phyloP scores from a whole-genome alignment of 2,113 vertebrate species.

The Synchiropus splendidus region DNA sequence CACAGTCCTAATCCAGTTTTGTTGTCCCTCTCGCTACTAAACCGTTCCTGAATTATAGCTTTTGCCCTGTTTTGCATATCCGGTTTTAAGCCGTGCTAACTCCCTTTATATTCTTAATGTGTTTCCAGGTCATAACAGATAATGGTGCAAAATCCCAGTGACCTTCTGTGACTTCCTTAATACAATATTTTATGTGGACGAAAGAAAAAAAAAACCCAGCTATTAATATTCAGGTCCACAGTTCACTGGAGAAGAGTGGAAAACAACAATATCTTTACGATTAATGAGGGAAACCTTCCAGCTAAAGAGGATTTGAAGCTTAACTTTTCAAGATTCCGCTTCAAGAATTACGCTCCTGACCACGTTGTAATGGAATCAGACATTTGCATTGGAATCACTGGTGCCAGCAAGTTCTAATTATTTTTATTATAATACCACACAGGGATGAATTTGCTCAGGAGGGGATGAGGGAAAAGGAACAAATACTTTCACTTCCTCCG shows the following conservation, averaged over 20 bases:
- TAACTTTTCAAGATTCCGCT: constrained; percentile 73
- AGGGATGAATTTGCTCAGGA: constrained; percentile 40
- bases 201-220: neutral
- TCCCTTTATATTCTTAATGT: constrained; percentile 11
- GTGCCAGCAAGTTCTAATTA: constrained; percentile 39
- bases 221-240: constrained; percentile 5
- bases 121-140: constrained; percentile 1
- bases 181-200: constrained; percentile 14
- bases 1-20: constrained; percentile 34
- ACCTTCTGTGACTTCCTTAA: constrained; percentile 23
- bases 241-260: constrained; percentile 58
- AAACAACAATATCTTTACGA: constrained; percentile 70
- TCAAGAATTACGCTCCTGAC: constrained; percentile 67
- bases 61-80: constrained; percentile 33
- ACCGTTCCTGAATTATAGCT: constrained; percentile 41
- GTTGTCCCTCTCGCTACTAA: constrained; percentile 27
- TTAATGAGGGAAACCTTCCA: constrained; percentile 53
- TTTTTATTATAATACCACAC: constrained; percentile 49
- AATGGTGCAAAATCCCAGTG: constrained; percentile 33
- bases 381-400: constrained; percentile 67
- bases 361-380: constrained; percentile 69
- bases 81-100: constrained; percentile 41
- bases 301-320: constrained; percentile 75
- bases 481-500: neutral
- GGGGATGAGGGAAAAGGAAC: constrained; percentile 17